Conservation (phyloP, 2,113 vertebrate species). For the Leucopsar rothschildi region DNA sequence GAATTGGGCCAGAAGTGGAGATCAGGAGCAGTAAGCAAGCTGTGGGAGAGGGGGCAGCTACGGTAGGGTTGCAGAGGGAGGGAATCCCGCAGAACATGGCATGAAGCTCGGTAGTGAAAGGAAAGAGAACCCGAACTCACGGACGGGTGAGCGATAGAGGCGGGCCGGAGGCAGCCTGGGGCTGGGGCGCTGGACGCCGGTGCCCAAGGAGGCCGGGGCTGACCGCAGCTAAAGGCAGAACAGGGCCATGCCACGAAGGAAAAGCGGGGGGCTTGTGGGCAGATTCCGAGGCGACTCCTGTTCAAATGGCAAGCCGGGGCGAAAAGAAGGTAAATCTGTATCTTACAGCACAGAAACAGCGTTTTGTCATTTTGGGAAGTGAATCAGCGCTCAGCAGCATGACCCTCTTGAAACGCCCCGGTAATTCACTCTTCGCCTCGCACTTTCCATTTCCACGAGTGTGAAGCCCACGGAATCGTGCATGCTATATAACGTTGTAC, state of each 20-base stretch:
- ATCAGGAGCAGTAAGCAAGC: neutral
- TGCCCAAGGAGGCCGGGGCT: neutral
- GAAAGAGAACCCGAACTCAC: fast-evolving
- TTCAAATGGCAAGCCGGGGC: fast-evolving
- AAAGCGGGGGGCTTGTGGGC: neutral
- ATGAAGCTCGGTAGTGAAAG: fast-evolving
- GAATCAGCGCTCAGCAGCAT: neutral
- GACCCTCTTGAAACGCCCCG: neutral
- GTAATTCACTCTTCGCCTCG: neutral
- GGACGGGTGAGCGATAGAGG: fast-evolving
- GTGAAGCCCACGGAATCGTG: neutral
- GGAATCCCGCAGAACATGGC: neutral
- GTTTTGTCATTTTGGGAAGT: neutral
- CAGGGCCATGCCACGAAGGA: fast-evolving
- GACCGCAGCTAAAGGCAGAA: neutral
- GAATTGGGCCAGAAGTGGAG: neutral
- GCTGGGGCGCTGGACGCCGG: neutral
- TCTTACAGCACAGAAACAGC: neutral
- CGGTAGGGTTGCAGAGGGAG: fast-evolving
- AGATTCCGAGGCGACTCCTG: neutral
- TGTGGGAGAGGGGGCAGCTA: neutral
- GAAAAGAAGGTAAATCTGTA: too few relatives aligned
- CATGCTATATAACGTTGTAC: neutral
- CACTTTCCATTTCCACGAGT: neutral
- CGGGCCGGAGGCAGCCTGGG: neutral